phyloP scores from a whole-genome alignment of 1,140 invertebrate genomes.

The Teleopsis dalmanni region DNA sequence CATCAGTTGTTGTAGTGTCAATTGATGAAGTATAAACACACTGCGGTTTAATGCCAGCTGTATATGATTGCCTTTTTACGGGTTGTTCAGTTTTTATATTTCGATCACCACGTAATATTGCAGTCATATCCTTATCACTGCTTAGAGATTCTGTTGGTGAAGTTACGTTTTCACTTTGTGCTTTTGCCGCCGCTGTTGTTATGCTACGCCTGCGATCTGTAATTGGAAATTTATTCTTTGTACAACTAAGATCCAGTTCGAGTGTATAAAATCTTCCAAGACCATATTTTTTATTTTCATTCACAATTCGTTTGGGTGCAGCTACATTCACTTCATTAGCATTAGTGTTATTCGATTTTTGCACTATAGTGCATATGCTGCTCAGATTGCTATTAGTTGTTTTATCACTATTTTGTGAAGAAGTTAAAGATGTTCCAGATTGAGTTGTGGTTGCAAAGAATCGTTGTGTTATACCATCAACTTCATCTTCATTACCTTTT shows the following conservation, averaged over 20 bases:
- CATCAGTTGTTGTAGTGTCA: neutral
- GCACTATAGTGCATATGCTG: constrained; percentile 21
- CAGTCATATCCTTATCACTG: neutral
- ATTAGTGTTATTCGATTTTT: constrained; percentile 9
- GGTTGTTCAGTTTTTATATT: neutral
- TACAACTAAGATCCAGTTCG: constrained; percentile 40
- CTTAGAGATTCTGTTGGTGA: neutral
- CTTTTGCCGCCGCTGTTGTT: neutral
- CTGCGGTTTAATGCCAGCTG: constrained; percentile 1
- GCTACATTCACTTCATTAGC: neutral
- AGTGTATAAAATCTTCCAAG: constrained; percentile 39
- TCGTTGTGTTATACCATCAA: constrained; percentile 3
- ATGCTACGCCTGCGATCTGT: constrained; percentile 27
- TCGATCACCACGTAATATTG: neutral
- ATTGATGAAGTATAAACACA: constrained; percentile 4
- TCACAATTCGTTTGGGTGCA: constrained; percentile 9
- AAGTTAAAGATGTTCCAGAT: neutral
- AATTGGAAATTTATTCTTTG: constrained; percentile 44
- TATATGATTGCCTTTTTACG: constrained; percentile 6
- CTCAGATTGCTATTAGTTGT: constrained; percentile 21
- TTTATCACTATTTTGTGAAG: constrained; percentile 17
- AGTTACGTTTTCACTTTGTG: neutral
- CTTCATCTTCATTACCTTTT: constrained; percentile 7
- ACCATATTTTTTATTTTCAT: constrained; percentile 27
- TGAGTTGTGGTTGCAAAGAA: neutral